Evolutionary conservation across 2,888 invertebrate genomes (phyloP), one percentile per base, ranked within the genome.

Genomic region (Neuroscelio doddi): DNA sequence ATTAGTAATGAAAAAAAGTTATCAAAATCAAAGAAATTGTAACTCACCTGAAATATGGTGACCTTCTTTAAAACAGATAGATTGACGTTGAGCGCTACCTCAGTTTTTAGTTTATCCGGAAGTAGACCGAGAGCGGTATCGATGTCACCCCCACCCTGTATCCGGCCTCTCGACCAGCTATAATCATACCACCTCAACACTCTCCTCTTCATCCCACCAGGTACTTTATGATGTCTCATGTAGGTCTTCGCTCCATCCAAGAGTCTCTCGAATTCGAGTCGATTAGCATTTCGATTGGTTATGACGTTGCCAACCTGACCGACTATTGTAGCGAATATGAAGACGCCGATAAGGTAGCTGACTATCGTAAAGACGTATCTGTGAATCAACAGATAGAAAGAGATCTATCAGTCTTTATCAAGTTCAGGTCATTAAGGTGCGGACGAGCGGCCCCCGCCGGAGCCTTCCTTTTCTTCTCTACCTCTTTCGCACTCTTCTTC

Each of bases 301-400:
- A 97, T 97, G 79, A 97, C 97, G 86, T 97, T 97, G 71, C 97
- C 97, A 50, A 98, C 97, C 89, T 98, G 97, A 49, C 97, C 97
- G 67, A 97, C 97, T 82, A 97, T 97, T 49, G 97, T 97, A 55
- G 97, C 97, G 86, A 97, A 97, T 86, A 97, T 96, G 88, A 97
- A 97, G 71, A 97, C 97, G 73, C 97, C 97, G 82, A 97, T 97
- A 81, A 97, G 89, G 87, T 97, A 97, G 86, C 97, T 97, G 81
- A 95, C 93, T 83, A 97, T 97, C 72, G 97, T 97, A 87, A 97
- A 97, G 83, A 96, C 89, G 86, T 97, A 97, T 88, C 97, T 97
- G 73, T 63, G 75, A 72, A 76, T 70, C 70, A 77, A 71, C 66
- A 76, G 70, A 73, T 42, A 64, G 57, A 61, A 69, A 67, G 62